Evolutionary conservation across 2,888 invertebrate species (phyloP), one percentile per base, ranked within the genome.

Genomic region (Melolontha melolontha): DNA sequence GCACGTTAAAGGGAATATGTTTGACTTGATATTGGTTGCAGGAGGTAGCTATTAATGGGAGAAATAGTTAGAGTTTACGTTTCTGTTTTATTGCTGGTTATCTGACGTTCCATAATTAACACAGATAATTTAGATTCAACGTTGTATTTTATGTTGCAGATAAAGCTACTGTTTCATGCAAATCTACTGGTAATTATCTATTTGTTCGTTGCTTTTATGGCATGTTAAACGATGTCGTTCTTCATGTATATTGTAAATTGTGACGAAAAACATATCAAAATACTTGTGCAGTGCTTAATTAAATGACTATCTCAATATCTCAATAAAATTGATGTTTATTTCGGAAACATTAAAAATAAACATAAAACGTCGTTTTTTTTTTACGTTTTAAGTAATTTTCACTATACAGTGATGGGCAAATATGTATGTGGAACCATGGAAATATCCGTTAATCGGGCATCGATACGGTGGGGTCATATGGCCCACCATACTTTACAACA

Each of bases 161-260:
- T 57, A 42, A 57, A 17, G 57, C 57, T 44, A 57, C 57, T 42
- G 57, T 57, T 27, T 57, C 22, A 57, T 57, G 57, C 57, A 57
- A 57, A 57, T 57, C 17, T n/a, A 2, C 22, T 22, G 2, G 42
- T 42, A 57, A 57, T 57, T 57, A 27, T 57, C 42, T 42, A 42
- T 57, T 57, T 57, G 42, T n/a, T 42, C n/a, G 41, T 22, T 42
- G n/a, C 4, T 34, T 41, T 57, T 57, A 57, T 57, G 42, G 12
- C 41, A 42, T 1, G 6, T 42, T 57, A 57, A 57, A 57, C 12
- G 29, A 51, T 27, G 10, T 14, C 29, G 51, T 34, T n/a, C n/a
- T 51, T 29, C 29, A 51, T 51, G 22, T 22, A 8, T 49, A 34
- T 34, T 14, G 16, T 17, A 16, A 49, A 17, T 11, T 49, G 22